phyloP scores from a whole-genome alignment of 1,140 invertebrate species.

The Magallana angulata region DNA sequence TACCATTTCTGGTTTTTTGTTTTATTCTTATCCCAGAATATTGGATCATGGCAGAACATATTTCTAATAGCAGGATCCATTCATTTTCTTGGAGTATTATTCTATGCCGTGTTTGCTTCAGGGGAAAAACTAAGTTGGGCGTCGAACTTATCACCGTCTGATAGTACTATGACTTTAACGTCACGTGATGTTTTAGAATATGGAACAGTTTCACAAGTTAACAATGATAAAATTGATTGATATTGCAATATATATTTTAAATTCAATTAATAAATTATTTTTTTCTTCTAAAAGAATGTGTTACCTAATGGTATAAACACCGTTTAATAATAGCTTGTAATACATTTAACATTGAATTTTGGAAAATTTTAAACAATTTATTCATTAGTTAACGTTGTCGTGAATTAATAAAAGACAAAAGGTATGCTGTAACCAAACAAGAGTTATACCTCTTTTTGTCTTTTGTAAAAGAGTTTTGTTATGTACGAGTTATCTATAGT shows the following conservation, averaged over 20 bases:
- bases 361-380: too few relatives aligned
- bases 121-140: constrained; percentile 46
- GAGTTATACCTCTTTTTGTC: too few relatives aligned
- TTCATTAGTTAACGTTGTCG: too few relatives aligned
- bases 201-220: not conserved
- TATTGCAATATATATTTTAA: not conserved
- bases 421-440: too few relatives aligned
- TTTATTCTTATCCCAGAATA: not conserved
- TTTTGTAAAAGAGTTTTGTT: too few relatives aligned
- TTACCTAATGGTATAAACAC: too few relatives aligned
- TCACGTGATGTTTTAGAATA: not conserved
- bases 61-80: constrained; percentile 40
- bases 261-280: too few relatives aligned
- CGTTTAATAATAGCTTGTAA: too few relatives aligned
- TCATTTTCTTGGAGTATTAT: constrained; percentile 35
- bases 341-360: too few relatives aligned
- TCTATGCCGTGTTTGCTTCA: constrained; percentile 49
- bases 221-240: not conserved
- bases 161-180: not conserved
- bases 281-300: too few relatives aligned
- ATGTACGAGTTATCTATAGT: too few relatives aligned
- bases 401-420: too few relatives aligned
- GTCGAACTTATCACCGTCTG: not conserved
- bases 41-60: constrained; percentile 45
- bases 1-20: not conserved